Conservation (phyloP, 2,888 invertebrate species). For the Lymantria dispar region DNA sequence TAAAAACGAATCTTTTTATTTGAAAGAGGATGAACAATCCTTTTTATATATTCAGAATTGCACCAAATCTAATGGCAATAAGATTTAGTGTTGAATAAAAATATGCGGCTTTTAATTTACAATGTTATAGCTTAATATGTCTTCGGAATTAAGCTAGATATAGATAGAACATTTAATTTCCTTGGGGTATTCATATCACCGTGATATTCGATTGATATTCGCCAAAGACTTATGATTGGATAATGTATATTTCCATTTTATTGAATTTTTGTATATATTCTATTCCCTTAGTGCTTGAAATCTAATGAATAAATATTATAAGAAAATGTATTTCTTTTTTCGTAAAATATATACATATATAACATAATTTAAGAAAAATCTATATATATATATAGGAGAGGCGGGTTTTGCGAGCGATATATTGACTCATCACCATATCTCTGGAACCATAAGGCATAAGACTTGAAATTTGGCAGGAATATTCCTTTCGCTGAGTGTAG, state of each 20-base stretch:
- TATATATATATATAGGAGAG: no score
- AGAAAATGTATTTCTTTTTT: no score
- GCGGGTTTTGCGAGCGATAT: no score
- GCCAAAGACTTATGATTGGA: constrained; percentile 31
- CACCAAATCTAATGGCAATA: constrained; percentile 18
- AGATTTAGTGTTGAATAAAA: constrained; percentile 22
- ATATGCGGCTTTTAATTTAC: constrained; percentile 66
- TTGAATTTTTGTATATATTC: no score
- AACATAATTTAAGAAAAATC: no score
- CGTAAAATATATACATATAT: no score
- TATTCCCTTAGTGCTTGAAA: no score
- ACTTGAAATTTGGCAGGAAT: no score
- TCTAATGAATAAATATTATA: no score
- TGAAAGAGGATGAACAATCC: constrained; percentile 21
- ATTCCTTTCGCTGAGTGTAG: no score
- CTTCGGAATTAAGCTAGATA: constrained; percentile 70
- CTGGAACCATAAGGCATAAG: no score
- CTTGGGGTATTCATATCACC: constrained; percentile 63
- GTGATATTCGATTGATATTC: constrained; percentile 58
- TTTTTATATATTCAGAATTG: constrained; percentile 15
- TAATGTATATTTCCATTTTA: constrained; percentile 9
- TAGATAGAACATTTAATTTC: constrained; percentile 81
- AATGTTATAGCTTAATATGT: constrained; percentile 76
- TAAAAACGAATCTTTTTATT: constrained; percentile 70
- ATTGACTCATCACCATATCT: no score